Percentiles rank a stretch among this genome's conserved stretches.
Evolutionary conservation across 2,888 invertebrate species (phyloP).

Genomic region (Cataglyphis livida): DNA sequence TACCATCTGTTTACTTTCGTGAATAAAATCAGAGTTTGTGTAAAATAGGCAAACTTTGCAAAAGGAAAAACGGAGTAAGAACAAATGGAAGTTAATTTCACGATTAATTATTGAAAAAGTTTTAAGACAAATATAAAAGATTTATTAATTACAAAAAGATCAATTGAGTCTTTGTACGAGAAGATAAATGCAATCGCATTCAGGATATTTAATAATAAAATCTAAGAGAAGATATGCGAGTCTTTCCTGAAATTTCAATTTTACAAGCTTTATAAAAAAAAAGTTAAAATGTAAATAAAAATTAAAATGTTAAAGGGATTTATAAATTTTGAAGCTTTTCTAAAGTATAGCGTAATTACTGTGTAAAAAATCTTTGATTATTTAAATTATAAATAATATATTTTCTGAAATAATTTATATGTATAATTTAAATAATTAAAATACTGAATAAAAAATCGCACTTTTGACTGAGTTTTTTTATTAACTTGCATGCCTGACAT

Average conservation of each 20-base stretch:
- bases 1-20: neutral
- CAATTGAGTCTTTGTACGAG: neutral
- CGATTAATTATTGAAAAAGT: constrained; percentile 1
- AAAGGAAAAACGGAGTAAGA: neutral
- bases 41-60: neutral
- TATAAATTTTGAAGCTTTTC: neutral
- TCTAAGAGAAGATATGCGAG: neutral
- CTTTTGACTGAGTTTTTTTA: neutral
- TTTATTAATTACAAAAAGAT: neutral
- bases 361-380: neutral
- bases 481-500: neutral
- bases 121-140: neutral
- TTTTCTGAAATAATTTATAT: neutral
- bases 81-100: neutral
- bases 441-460: neutral
- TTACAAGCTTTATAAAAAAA: neutral
- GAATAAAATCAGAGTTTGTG: neutral
- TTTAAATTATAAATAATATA: neutral
- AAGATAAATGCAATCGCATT: constrained; percentile 29
- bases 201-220: constrained; percentile 5
- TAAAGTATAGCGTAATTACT: neutral
- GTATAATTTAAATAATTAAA: neutral
- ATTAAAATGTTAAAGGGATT: neutral
- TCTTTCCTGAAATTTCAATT: neutral
- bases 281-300: neutral